phyloP scores from a whole-genome alignment of 2,888 invertebrate genomes.

The Drosophila demipolita region DNA sequence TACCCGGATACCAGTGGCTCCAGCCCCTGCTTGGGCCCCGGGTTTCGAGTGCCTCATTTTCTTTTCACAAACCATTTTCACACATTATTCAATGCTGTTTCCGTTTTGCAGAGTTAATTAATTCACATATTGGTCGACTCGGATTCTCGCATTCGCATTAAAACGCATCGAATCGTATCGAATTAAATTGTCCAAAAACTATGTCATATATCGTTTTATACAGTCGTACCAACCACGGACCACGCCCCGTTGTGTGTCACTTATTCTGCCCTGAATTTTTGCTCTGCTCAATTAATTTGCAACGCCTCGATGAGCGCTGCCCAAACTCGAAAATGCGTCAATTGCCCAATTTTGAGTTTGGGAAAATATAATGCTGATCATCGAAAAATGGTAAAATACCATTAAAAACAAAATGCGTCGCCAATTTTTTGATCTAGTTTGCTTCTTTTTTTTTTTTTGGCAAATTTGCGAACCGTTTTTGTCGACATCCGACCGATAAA shows the following conservation, averaged over 20 bases:
- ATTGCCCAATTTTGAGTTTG: constrained; percentile 22
- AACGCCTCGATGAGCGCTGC: constrained; percentile 53
- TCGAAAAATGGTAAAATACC: constrained; percentile 44
- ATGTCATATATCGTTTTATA: constrained; percentile 56
- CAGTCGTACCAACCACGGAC: constrained; percentile 5
- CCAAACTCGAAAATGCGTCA: constrained; percentile 26
- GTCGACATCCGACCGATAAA: constrained; percentile 36
- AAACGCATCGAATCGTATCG: constrained; percentile 46
- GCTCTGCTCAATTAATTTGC: constrained; percentile 63
- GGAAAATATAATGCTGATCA: constrained; percentile 31
- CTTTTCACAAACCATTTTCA: constrained; percentile 45
- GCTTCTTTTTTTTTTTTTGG: constrained; percentile 11
- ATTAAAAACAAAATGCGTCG: constrained; percentile 42
- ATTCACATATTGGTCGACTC: constrained; percentile 47
- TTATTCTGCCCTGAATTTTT: constrained; percentile 25
- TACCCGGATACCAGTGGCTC: constrained; percentile 35
- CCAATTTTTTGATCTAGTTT: constrained; percentile 40
- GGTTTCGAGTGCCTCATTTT: constrained; percentile 2
- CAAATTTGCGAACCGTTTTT: constrained; percentile 27
- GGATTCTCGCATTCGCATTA: constrained; percentile 36
- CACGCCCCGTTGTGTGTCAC: constrained; percentile 34
- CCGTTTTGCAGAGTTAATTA: constrained; percentile 68
- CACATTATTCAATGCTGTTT: constrained; percentile 58
- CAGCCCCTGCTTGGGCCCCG: not conserved
- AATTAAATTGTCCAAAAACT: constrained; percentile 50